A percentile compares a stretch with the other conserved stretches of the same genome.
phyloP scores from a whole-genome alignment of 2,113 vertebrate genomes.

The Rhinolophus sinicus region DNA sequence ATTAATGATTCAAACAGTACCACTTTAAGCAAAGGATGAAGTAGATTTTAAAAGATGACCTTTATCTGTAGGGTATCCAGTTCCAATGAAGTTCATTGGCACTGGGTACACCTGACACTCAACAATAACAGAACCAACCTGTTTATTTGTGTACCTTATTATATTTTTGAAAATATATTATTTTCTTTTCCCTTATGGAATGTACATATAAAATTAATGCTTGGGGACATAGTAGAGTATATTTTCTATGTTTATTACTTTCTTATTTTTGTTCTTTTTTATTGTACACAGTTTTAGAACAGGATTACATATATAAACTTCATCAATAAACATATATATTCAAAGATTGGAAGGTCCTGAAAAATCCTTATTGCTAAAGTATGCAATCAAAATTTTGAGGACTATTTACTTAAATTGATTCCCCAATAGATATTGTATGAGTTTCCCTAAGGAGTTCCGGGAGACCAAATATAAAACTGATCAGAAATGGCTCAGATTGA shows the following conservation, averaged over 20 bases:
- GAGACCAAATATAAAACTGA: neutral
- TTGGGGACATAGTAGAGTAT: neutral
- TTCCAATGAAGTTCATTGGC: neutral
- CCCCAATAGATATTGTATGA: neutral
- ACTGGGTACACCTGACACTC: neutral
- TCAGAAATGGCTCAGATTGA: neutral
- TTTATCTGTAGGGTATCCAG: neutral
- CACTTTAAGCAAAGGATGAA: neutral
- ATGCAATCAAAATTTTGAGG: neutral
- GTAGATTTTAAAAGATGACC: neutral
- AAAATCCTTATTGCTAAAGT: neutral
- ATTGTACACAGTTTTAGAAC: neutral
- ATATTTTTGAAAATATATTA: neutral
- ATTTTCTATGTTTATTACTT: neutral
- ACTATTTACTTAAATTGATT: neutral
- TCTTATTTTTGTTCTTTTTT: neutral
- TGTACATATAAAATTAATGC: neutral
- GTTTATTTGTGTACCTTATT: neutral
- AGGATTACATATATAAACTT: neutral
- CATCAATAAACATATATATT: neutral
- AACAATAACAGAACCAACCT: neutral
- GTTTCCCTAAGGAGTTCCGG: neutral
- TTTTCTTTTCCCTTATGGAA: neutral
- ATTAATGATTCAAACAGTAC: neutral
- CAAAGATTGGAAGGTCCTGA: neutral